Evolutionary conservation across 1,140 invertebrate species (phyloP).

Genomic region (Diploscapter pachys): DNA sequence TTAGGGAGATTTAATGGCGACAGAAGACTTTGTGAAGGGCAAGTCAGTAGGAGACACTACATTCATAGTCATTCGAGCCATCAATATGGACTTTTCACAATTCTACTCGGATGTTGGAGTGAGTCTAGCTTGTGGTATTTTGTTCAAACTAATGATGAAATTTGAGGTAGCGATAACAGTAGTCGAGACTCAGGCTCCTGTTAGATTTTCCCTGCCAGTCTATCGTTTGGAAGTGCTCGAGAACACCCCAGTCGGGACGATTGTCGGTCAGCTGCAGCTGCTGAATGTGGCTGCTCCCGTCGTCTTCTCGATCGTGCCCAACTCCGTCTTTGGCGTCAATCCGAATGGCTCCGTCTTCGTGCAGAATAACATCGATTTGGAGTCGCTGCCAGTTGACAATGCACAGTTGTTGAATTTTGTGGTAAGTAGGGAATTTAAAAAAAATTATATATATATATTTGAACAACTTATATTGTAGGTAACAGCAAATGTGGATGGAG

Average conservation of each 20-base stretch:
- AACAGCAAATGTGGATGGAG: constrained; percentile 18
- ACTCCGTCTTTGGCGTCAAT: constrained; percentile 40
- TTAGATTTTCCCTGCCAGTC: constrained; percentile 24
- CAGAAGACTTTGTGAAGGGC: constrained; percentile 26
- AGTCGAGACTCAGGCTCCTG: constrained; percentile 7
- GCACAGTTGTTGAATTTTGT: constrained; percentile 6
- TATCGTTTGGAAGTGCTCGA: constrained; percentile 44
- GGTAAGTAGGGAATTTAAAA: constrained; percentile 1
- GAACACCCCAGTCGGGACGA: constrained; percentile 33
- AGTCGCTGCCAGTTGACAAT: constrained; percentile 13
- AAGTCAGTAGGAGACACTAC: constrained; percentile 5
- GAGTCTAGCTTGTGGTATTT: constrained; percentile 12
- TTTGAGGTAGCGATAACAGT: constrained; percentile 27
- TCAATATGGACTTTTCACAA: constrained; percentile 39
- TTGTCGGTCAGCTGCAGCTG: constrained; percentile 27
- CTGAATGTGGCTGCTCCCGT: too few relatives aligned
- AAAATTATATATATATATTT: too few relatives aligned
- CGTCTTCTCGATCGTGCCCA: constrained; percentile 24
- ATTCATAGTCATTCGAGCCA: constrained; percentile 54
- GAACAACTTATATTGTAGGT: constrained; percentile 7
- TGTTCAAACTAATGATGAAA: constrained; percentile 22
- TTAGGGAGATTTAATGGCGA: constrained; percentile 19
- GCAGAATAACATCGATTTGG: constrained; percentile 23
- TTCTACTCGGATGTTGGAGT: constrained; percentile 52
- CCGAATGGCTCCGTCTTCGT: constrained; percentile 41